Evolutionary conservation across 2,797 vertebrate species (phyloP), one percentile per base, ranked within the genome.

Genomic region (Kryptolebias ocellatus): DNA sequence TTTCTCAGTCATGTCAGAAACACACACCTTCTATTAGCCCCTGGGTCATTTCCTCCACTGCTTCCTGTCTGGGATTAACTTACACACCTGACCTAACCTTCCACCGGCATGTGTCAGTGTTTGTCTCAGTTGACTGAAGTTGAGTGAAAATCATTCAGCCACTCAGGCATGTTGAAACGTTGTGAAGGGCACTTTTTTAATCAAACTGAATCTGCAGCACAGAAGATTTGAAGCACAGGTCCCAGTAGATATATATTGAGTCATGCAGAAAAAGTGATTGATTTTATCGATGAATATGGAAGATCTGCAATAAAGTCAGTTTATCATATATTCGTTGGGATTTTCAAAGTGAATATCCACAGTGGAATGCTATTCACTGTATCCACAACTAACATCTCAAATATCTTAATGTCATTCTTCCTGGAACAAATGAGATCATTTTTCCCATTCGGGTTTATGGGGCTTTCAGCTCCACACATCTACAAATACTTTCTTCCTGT

Each of bases 61-160:
- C 79, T 76, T 76, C 74, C 79, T 76, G 4, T 65, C 67, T 78
- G 80, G 87, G 76, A 84, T 85, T 82, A 86, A 89, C 88, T 86
- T 70, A 60, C 78, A 87, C 77, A 87, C 78, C 83, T 86, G 87
- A 84, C 83, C 81, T 86, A 83, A 90, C 85, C 86, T 77, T 88
- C 84, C 71, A 73, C 75, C 86, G 85, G 83, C 84, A 85, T 90
- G 88, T 85, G 81, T 90, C 83, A 75, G 71, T 62, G 79, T 89
- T 85, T 86, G 81, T 75, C 74, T 86, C 74, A 71, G 81, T 80
- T 76, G 85, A 87, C 68, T 86, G 78, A 60, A 59, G 75, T 77
- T 75, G 78, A 89, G 83, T 70, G 80, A 82, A 89, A 86, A 89
- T 87, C 79, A 80, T 88, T 88, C 54, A 74, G 81, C 67, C 54